Percentiles rank a stretch among this genome's conserved stretches.
Conservation (phyloP, 2,797 vertebrate species). For the Lemur catta region DNA sequence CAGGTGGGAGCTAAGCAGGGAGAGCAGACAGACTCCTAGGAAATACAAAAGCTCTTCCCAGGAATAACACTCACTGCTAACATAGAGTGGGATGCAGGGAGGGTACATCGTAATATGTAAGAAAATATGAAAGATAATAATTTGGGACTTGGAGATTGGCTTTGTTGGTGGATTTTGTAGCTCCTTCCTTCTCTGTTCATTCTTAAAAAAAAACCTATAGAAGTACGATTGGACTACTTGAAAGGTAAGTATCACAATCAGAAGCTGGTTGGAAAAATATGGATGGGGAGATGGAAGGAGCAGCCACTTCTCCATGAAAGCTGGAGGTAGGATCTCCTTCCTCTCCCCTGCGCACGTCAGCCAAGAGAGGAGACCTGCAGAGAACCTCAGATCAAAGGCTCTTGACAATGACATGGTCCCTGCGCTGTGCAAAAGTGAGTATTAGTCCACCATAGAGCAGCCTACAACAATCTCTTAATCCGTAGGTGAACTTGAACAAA, state of each 20-base stretch:
- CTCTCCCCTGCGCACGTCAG: neutral
- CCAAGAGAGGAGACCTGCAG: neutral
- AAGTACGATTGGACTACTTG: neutral
- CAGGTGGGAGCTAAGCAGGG: slow-evolving; percentile 47
- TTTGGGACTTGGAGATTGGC: neutral
- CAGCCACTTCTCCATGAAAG: neutral
- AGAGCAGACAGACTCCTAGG: slow-evolving; percentile 30
- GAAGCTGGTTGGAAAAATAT: neutral
- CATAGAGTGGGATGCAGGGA: neutral
- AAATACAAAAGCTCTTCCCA: slow-evolving; percentile 26
- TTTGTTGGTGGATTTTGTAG: neutral
- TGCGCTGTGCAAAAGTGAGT: neutral
- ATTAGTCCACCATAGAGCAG: neutral
- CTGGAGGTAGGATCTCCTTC: neutral
- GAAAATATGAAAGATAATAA: neutral
- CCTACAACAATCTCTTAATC: neutral
- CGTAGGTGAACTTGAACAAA: neutral
- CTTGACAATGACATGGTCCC: neutral
- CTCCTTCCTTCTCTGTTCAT: neutral
- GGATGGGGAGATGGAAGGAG: neutral
- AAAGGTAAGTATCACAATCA: neutral
- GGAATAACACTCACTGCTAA: neutral
- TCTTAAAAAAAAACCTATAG: neutral
- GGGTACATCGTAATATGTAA: neutral
- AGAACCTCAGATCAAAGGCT: neutral